Percentiles rank a stretch among this genome's conserved stretches.
These are phyloP conservation scores for Subacronicta megacephala DNA, from an alignment of 2,888 invertebrate species.

Conservation along the genomic window DNA sequence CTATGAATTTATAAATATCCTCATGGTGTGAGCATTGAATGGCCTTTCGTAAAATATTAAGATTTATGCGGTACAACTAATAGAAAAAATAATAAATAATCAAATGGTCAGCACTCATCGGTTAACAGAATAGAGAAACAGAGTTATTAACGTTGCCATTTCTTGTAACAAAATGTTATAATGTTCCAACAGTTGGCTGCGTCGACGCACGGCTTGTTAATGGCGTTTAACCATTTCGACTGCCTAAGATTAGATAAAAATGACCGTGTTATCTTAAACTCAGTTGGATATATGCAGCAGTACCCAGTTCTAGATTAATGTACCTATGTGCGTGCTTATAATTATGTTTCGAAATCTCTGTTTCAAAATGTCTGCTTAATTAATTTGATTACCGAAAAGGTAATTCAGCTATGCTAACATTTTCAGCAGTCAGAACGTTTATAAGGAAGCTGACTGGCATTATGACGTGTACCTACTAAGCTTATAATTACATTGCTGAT, in stretches of 20 bases:
- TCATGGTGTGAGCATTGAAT: no score
- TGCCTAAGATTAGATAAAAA: conserved; percentile 52
- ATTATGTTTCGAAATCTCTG: conserved; percentile 15
- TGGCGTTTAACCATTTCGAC: conserved; percentile 47
- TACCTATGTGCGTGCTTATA: conserved; percentile 1
- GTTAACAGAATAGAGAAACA: no score
- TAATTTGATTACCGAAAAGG: conserved; percentile 25
- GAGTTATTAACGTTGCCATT: conserved; percentile 10
- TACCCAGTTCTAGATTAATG: conserved; percentile 13
- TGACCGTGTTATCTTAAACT: conserved; percentile 55
- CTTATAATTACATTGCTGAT: no score
- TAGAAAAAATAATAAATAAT: no score
- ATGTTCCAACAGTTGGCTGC: conserved; percentile 22
- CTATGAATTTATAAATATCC: neutral
- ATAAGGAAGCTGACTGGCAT: no score
- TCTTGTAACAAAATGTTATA: conserved; percentile 33
- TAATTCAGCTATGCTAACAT: conserved; percentile 15
- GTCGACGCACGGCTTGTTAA: conserved; percentile 42
- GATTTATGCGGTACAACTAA: no score
- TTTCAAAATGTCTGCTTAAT: conserved; percentile 29
- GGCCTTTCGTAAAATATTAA: no score
- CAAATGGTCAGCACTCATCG: no score
- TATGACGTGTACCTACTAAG: no score
- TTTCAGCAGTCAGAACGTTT: no score
- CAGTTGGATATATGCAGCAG: conserved; percentile 46